Evolutionary conservation across 2,888 invertebrate species (phyloP).

Genomic region (Galerucella pusilla): DNA sequence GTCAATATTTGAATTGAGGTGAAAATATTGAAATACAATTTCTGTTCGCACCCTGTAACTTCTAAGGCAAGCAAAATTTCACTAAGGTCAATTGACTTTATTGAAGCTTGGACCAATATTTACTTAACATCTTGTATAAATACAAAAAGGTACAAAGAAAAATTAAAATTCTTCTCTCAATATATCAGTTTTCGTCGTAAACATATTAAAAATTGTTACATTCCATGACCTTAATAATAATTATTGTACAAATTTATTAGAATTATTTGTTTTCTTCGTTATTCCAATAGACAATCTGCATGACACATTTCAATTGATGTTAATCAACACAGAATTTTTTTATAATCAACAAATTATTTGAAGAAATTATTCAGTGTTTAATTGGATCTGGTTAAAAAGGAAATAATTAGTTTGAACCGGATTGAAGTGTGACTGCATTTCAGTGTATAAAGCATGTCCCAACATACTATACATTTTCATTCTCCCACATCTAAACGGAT

Average conservation of each 20-base stretch:
- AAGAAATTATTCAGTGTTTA: constrained; percentile 27
- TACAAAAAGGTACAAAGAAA: too few species aligned
- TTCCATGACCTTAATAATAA: neutral
- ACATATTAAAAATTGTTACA: too few species aligned
- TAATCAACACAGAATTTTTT: constrained; percentile 18
- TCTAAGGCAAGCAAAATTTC: too few species aligned
- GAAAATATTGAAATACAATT: too few species aligned
- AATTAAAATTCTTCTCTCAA: too few species aligned
- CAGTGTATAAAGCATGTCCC: neutral
- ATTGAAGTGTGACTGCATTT: constrained; percentile 33
- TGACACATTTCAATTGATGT: constrained; percentile 16
- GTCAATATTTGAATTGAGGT: too few species aligned
- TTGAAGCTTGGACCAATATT: too few species aligned
- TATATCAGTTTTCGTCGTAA: too few species aligned
- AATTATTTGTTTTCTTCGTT: neutral
- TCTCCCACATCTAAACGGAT: too few species aligned
- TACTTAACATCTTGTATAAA: too few species aligned
- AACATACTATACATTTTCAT: neutral
- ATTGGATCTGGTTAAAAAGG: constrained; percentile 56
- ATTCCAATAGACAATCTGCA: neutral
- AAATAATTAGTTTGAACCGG: constrained; percentile 51
- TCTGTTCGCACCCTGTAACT: too few species aligned
- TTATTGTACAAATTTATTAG: neutral
- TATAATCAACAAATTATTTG: neutral
- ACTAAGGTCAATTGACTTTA: too few species aligned